A percentile compares a stretch with the other conserved stretches of the same genome.
phyloP scores from a whole-genome alignment of 1,140 invertebrate genomes.

The Bombus superbus region DNA sequence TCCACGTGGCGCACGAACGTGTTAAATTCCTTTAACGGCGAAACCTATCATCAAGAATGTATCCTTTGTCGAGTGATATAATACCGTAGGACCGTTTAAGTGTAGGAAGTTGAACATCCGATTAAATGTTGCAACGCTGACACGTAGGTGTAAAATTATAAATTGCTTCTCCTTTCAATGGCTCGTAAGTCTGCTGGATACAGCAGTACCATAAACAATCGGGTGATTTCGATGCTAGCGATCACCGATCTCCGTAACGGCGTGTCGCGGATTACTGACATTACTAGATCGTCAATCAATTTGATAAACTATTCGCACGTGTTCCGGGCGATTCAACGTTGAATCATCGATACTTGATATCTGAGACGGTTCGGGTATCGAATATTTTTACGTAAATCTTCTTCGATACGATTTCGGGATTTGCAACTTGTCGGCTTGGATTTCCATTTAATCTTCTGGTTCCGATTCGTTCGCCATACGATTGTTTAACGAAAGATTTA shows the following conservation, averaged over 20 bases:
- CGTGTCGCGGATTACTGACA: constrained; percentile 52
- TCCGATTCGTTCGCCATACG: background rate
- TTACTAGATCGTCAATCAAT: constrained; percentile 50
- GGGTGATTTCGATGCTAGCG: constrained; percentile 40
- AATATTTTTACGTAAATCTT: background rate
- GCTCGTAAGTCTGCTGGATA: constrained; percentile 12
- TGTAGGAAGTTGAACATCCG: background rate
- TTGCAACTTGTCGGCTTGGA: background rate
- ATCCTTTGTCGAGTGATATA: background rate
- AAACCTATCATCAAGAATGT: background rate
- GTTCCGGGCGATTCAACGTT: constrained; percentile 1
- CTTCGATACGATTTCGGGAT: background rate
- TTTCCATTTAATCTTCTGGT: background rate
- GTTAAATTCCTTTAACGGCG: background rate
- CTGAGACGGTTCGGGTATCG: constrained; percentile 1
- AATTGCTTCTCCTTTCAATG: constrained; percentile 37
- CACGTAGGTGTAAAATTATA: constrained; percentile 38
- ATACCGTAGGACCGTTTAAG: background rate
- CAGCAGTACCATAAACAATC: constrained; percentile 42
- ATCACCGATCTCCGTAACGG: constrained; percentile 5
- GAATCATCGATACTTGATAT: constrained; percentile 16
- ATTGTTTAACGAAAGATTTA: background rate
- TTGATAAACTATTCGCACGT: constrained; percentile 52
- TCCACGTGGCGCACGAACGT: too few species aligned
- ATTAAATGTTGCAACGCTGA: background rate